Evolutionary conservation across 37 sponge, comb jelly and placozoan genomes (phyloP).

Genomic region (Chondrosia reniformis): DNA sequence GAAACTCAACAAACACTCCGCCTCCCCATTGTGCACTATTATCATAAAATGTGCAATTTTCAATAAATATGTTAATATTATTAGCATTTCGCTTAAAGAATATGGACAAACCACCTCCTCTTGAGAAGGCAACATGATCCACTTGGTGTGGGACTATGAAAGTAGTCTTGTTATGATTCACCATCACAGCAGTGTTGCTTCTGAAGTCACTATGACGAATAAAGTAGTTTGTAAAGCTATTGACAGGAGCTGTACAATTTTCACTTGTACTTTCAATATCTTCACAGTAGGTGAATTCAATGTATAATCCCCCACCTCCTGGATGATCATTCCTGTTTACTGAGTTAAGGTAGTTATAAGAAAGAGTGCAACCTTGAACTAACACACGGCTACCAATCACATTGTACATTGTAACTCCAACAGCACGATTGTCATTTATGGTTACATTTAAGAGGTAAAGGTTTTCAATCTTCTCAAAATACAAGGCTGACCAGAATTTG

Average conservation of each 20-base stretch:
- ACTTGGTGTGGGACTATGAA: constrained; percentile 5
- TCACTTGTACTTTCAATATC: background rate
- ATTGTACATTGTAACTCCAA: constrained; percentile 42
- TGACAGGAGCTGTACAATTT: background rate
- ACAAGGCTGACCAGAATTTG: constrained; percentile 15
- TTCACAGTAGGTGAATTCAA: constrained; percentile 53
- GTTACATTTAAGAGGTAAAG: constrained; percentile 17
- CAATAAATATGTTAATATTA: constrained; percentile 11
- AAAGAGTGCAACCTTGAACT: constrained; percentile 20
- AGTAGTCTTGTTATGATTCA: no score
- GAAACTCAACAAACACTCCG: constrained; percentile 32
- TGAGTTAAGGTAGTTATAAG: background rate
- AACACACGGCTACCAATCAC: constrained; percentile 10
- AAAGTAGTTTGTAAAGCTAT: constrained; percentile 8
- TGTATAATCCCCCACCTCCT: constrained; percentile 48
- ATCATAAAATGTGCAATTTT: constrained; percentile 1
- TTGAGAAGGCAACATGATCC: constrained; percentile 34
- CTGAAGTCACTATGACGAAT: constrained; percentile 20
- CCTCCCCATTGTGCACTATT: constrained; percentile 45
- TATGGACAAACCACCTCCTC: constrained; percentile 57
- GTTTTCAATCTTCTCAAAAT: constrained; percentile 21
- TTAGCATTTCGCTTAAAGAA: constrained; percentile 33
- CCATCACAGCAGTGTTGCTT: constrained; percentile 17
- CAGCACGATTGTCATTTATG: constrained; percentile 2
- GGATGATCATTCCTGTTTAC: background rate